phyloP scores from a whole-genome alignment of 2,888 invertebrate genomes.

The Heliconius ethilla region DNA sequence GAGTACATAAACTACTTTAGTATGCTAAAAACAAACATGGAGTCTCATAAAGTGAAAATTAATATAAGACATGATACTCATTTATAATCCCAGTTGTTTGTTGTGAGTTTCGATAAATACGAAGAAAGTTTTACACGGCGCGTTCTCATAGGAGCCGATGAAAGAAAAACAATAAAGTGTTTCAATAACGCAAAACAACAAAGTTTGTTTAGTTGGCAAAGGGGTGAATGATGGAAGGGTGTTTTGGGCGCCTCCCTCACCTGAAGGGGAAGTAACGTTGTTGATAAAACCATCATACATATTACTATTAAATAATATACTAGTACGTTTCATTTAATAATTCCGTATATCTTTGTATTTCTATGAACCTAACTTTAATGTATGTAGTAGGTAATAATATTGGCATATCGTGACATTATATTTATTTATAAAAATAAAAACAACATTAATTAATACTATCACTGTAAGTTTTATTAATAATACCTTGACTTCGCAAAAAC shows the following conservation, averaged over 20 bases:
- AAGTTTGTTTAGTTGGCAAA: conserved; percentile 69
- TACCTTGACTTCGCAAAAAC: conserved; percentile 49
- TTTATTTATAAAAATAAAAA: neutral
- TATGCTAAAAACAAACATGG: neutral
- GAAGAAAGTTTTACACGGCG: conserved; percentile 53
- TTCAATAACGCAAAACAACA: conserved; percentile 76
- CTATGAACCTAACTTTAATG: neutral
- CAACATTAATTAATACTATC: neutral
- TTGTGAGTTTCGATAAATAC: conserved; percentile 54
- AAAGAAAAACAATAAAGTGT: conserved; percentile 78
- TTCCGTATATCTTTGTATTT: neutral
- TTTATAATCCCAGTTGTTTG: conserved; percentile 39
- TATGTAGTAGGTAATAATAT: neutral
- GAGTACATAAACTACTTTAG: neutral
- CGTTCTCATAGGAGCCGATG: conserved; percentile 64
- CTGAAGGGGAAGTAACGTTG: conserved; percentile 47
- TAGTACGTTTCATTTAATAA: conserved; percentile 17
- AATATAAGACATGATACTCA: conserved; percentile 16
- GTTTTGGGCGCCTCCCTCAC: conserved; percentile 45
- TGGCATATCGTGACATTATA: neutral
- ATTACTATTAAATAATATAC: conserved; percentile 44
- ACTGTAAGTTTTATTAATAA: conserved; percentile 4
- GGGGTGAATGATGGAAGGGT: conserved; percentile 48
- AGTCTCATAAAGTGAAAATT: conserved; percentile 12
- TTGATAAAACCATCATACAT: conserved; percentile 54